Evolutionary conservation across 2,888 invertebrate species (phyloP), one percentile per base, ranked within the genome.

Genomic region (Salticus scenicus): DNA sequence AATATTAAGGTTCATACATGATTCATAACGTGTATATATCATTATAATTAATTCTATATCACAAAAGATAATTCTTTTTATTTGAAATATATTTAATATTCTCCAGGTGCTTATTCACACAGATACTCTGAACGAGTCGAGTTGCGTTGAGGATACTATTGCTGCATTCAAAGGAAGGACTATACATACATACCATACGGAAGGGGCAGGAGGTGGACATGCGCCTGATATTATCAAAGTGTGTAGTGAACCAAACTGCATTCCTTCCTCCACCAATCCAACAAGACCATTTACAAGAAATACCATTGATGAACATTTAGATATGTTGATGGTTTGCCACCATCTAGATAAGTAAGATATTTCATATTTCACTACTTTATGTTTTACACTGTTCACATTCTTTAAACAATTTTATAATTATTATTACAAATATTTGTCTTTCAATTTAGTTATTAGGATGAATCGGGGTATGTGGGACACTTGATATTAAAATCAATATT

Each of bases 151-250:
- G 79, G 88, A 90, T 64, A 89, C 90, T 0, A 88, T 91, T 17
- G 89, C 89, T 31, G 89, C 90, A 0, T 90, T 91, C 76, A 88
- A 88, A 24, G 90, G 90, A 1, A 88, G 91, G 8, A 89, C 90
- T 17, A 90, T 91, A 47, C 91, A 91, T 80, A 89, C 90, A 1
- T 91, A 91, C 81, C 91, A 91, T 86, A 90, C 90, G 5, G 91
- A 91, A 83, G 91, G 91, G 2, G 91, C 91, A 0, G 91, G 91
- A 7, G 91, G 91, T 0, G 91, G 91, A 0, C 91, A 91, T 81
- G 90, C 91, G 10, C 91, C 91, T 4, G 88, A 88, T 33, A 87
- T 88, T 66, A 89, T 91, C 31, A 87, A 89, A 20, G 90, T 91
- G 10, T 90, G 90, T 72, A 89, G 90, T 10, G 90, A 89, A 70